Conservation (phyloP, 2,888 invertebrate species). For the Panzeria rudis region DNA sequence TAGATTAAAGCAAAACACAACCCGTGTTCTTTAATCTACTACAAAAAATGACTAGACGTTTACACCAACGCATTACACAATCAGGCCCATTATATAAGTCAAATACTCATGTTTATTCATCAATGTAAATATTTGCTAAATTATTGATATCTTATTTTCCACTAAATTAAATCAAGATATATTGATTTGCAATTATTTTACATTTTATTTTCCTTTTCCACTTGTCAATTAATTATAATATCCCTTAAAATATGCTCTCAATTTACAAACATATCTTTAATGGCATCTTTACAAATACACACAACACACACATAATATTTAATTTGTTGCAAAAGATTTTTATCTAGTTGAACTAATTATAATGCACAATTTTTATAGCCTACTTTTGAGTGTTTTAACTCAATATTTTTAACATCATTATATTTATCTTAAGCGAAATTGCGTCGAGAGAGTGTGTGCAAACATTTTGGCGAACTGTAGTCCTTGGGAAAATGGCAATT, state of each 20-base stretch:
- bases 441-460: background rate
- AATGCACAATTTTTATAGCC: conserved; percentile 1
- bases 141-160: conserved; percentile 15
- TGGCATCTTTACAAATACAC: conserved; percentile 2
- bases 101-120: no score
- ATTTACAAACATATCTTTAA: conserved; percentile 8
- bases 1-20: no score
- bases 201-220: background rate
- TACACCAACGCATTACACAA: no score
- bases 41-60: no score
- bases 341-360: conserved; percentile 28
- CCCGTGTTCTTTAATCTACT: no score
- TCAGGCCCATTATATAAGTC: no score
- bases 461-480: background rate
- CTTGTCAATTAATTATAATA: conserved; percentile 11
- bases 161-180: conserved; percentile 1
- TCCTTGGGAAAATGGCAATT: conserved; percentile 22
- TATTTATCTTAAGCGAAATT: conserved; percentile 5
- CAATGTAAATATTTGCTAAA: conserved; percentile 10
- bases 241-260: conserved; percentile 10
- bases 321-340: conserved; percentile 34
- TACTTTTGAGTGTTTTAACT: conserved; percentile 34
- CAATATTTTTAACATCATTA: conserved; percentile 19
- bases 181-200: conserved; percentile 6
- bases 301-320: background rate